Conservation (phyloP, 2,888 invertebrate genomes). For the Papilio demoleus region DNA sequence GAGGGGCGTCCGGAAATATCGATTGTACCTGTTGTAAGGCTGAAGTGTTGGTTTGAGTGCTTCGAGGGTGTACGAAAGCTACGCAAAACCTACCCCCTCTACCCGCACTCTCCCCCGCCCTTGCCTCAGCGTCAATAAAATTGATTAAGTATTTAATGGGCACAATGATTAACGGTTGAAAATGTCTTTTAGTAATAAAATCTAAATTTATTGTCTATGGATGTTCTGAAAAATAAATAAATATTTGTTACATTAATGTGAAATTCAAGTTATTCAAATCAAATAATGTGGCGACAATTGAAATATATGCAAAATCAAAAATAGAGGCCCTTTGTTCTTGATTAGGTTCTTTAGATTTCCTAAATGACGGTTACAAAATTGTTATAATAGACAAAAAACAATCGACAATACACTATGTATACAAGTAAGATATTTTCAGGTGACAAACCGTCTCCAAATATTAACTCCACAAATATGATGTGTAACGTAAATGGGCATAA, state of each 20-base stretch:
- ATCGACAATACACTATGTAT: too few species aligned
- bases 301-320: too few species aligned
- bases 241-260: too few species aligned
- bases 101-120: neutral
- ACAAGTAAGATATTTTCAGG: too few species aligned
- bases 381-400: too few species aligned
- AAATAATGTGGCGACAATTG: too few species aligned
- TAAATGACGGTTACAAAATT: too few species aligned
- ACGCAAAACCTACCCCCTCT: conserved; percentile 43
- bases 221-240: neutral
- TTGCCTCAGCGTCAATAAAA: conserved; percentile 40
- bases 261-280: too few species aligned
- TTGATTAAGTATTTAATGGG: conserved; percentile 40
- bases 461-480: neutral
- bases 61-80: conserved; percentile 47
- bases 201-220: neutral
- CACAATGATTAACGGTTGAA: conserved; percentile 24
- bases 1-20: conserved; percentile 61
- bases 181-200: conserved; percentile 34
- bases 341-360: too few species aligned
- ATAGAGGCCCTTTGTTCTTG: too few species aligned
- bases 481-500: neutral
- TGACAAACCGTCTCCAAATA: neutral
- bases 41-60: conserved; percentile 58
- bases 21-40: conserved; percentile 57